Percentiles rank a stretch among this genome's conserved stretches.
Conservation (phyloP, 2,113 vertebrate species). For the Hypanus sabinus region DNA sequence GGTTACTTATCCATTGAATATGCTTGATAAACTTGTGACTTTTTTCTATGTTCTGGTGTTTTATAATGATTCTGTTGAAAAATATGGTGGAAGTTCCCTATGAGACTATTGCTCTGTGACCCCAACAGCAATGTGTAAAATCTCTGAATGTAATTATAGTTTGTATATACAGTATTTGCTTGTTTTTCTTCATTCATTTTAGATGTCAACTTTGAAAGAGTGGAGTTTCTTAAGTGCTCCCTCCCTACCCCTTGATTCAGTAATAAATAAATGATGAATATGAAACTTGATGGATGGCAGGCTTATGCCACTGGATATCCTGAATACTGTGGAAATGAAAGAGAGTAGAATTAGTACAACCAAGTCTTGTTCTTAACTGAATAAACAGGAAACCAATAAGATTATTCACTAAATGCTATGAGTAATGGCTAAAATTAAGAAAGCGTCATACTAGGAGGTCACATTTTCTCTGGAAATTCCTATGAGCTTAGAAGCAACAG, state of each 20-base stretch:
- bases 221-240: background rate
- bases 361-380: background rate
- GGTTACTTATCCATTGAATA: background rate
- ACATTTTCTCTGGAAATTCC: background rate
- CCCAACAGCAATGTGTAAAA: constrained; percentile 2
- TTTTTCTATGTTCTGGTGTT: background rate
- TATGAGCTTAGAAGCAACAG: background rate
- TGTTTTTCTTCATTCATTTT: background rate
- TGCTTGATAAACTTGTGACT: background rate
- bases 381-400: constrained; percentile 14
- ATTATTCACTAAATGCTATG: background rate
- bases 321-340: background rate
- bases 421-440: constrained; percentile 6
- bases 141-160: background rate
- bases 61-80: constrained; percentile 7
- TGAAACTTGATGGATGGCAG: background rate
- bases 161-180: too few species aligned
- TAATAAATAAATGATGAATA: background rate
- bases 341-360: background rate
- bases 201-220: background rate
- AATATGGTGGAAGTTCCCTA: background rate
- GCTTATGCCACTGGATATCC: background rate
- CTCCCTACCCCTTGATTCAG: background rate
- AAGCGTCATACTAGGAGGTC: background rate
- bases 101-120: background rate